A percentile compares a stretch with the other conserved stretches of the same genome.
These are phyloP conservation scores for Trichoplusia ni DNA, from an alignment of 1,140 invertebrate species.

Conservation along the genomic window DNA sequence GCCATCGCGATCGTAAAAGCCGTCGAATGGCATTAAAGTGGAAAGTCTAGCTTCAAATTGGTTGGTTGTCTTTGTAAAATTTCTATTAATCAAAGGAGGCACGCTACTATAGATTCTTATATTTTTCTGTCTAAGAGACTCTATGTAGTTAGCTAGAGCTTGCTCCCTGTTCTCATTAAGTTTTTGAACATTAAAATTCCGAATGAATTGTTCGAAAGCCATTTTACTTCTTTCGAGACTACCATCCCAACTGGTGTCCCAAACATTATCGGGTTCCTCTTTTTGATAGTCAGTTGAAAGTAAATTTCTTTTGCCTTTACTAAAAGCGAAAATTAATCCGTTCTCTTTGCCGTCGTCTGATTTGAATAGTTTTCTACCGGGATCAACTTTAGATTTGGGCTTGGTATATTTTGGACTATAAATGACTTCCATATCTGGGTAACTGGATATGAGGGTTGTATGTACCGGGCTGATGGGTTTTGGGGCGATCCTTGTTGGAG, in stretches of 20 bases:
- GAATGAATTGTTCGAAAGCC: not conserved
- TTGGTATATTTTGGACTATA: too few species aligned
- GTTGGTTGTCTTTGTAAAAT: too few species aligned
- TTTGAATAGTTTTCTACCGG: too few species aligned
- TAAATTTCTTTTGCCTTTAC: not conserved
- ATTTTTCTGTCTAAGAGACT: not conserved
- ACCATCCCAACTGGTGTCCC: too few species aligned
- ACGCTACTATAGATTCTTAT: not conserved
- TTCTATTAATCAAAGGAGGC: too few species aligned
- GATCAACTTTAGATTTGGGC: too few species aligned
- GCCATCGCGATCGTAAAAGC: not conserved
- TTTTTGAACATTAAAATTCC: not conserved
- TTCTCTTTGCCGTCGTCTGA: not conserved
- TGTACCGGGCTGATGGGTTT: not conserved
- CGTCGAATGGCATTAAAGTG: not conserved
- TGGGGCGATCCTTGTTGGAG: not conserved
- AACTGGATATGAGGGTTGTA: not conserved
- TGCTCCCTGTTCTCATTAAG: not conserved
- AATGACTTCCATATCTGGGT: not conserved
- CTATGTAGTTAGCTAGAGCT: not conserved
- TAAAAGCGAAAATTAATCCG: not conserved
- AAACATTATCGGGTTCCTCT: too few species aligned
- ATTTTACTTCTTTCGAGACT: not conserved
- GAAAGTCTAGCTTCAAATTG: too few species aligned
- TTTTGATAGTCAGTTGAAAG: not conserved